Percentiles rank a stretch among this genome's conserved stretches.
Conservation (phyloP, 2,113 vertebrate genomes). For the Antennarius striatus region DNA sequence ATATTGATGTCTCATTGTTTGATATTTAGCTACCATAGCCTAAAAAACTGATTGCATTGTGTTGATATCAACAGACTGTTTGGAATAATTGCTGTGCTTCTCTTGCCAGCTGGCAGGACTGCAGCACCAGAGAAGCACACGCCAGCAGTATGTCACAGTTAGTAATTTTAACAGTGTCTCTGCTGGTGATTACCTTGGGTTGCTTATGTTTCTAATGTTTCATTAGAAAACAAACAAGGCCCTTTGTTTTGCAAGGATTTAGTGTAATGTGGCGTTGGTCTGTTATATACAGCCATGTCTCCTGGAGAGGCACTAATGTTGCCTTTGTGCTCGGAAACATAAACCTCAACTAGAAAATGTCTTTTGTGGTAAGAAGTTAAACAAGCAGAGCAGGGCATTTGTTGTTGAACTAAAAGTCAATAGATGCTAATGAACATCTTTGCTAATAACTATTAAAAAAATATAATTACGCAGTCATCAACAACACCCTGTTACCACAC, state of each 20-base stretch:
- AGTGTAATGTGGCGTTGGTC: not conserved
- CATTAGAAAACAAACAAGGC: not conserved
- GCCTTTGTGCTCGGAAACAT: too few species aligned
- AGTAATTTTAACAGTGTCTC: conserved; percentile 6
- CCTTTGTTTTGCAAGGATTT: not conserved
- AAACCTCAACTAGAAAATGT: too few species aligned
- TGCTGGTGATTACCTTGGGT: not conserved
- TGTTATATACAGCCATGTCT: not conserved
- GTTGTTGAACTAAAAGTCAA: too few species aligned
- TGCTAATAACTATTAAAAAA: too few species aligned
- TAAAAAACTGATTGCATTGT: conserved; percentile 4
- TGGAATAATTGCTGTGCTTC: conserved; percentile 3
- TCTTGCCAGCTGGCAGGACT: conserved; percentile 28
- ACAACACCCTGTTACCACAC: not conserved
- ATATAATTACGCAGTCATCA: too few species aligned
- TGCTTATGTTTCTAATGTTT: conserved; percentile 11
- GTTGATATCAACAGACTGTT: conserved; percentile 11
- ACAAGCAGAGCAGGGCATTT: too few species aligned
- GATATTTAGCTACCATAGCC: not conserved
- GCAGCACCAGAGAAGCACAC: conserved; percentile 8
- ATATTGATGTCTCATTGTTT: too few species aligned
- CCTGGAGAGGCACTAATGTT: not conserved
- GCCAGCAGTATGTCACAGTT: conserved; percentile 3
- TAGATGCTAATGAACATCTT: too few species aligned
- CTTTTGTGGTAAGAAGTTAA: too few species aligned